A percentile compares a stretch with the other conserved stretches of the same genome.
phyloP scores from a whole-genome alignment of 1,140 invertebrate genomes.

The Caenorhabditis tropicalis region DNA sequence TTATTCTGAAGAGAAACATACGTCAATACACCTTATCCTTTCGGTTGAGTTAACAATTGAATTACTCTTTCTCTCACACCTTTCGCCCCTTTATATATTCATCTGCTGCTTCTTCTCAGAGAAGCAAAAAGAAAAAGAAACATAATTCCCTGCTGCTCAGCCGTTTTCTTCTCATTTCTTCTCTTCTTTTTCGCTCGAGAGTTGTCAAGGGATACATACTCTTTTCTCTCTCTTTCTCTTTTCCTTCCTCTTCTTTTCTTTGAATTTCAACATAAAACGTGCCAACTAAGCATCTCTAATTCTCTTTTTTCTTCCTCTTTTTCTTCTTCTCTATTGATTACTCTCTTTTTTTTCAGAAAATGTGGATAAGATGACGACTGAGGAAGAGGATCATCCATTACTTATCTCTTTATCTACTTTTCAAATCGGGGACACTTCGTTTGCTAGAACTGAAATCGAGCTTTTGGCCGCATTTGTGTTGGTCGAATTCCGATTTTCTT shows the following conservation, averaged over 20 bases:
- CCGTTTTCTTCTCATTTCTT: slow-evolving; percentile 19
- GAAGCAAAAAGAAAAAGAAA: background rate
- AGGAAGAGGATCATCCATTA: background rate
- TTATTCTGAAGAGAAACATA: background rate
- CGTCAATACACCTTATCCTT: background rate
- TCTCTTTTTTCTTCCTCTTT: background rate
- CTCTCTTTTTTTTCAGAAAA: background rate
- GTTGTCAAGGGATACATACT: slow-evolving; percentile 13
- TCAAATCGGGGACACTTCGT: background rate
- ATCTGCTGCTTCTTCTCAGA: background rate
- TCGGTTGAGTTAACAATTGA: background rate
- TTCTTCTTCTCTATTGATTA: background rate
- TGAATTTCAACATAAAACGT: slow-evolving; percentile 18
- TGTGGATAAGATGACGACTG: background rate
- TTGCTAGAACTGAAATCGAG: background rate
- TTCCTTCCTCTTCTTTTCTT: no score
- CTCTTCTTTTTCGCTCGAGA: background rate
- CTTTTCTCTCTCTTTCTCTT: background rate
- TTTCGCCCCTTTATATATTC: background rate
- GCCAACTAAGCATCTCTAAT: background rate
- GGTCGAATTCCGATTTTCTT: no score
- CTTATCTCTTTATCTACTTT: background rate
- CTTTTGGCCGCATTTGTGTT: background rate
- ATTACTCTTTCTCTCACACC: background rate
- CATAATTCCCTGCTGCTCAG: background rate